Evolutionary conservation across 2,888 invertebrate species (phyloP).

Genomic region (Drosophila aldrichi): DNA sequence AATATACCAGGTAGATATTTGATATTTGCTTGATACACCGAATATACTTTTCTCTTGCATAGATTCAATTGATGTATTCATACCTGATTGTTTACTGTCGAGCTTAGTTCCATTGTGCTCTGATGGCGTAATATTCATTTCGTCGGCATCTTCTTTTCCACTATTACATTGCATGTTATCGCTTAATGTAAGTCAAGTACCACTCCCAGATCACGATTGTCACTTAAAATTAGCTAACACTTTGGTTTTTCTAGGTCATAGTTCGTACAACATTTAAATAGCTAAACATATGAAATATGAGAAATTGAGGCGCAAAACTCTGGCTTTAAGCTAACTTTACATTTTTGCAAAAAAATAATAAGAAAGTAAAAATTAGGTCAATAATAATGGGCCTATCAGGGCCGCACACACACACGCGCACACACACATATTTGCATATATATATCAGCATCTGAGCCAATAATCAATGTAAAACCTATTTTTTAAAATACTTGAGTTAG

Average conservation of each 20-base stretch:
- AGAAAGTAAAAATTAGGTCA: slow-evolving; percentile 70
- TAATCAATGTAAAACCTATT: slow-evolving; percentile 1
- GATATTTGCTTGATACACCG: not conserved
- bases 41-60: not conserved
- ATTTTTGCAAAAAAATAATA: not conserved
- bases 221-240: slow-evolving; percentile 76
- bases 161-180: slow-evolving; percentile 73
- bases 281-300: slow-evolving; percentile 8
- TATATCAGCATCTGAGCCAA: not conserved
- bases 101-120: slow-evolving; percentile 67
- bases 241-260: slow-evolving; percentile 29
- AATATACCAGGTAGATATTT: no score
- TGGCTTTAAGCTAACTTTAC: slow-evolving; percentile 3
- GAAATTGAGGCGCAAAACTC: not conserved
- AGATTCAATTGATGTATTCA: not conserved
- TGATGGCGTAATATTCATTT: slow-evolving; percentile 72
- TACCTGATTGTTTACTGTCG: slow-evolving; percentile 70
- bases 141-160: slow-evolving; percentile 71
- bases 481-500: not conserved
- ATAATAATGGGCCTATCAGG: slow-evolving; percentile 64
- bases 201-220: slow-evolving; percentile 57
- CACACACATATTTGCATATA: not conserved
- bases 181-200: slow-evolving; percentile 44
- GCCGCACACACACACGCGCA: slow-evolving; percentile 3
- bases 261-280: slow-evolving; percentile 25